These are phyloP conservation scores for Hyla sarda DNA, from an alignment of 2,113 vertebrate genomes.

Conservation along the genomic window DNA sequence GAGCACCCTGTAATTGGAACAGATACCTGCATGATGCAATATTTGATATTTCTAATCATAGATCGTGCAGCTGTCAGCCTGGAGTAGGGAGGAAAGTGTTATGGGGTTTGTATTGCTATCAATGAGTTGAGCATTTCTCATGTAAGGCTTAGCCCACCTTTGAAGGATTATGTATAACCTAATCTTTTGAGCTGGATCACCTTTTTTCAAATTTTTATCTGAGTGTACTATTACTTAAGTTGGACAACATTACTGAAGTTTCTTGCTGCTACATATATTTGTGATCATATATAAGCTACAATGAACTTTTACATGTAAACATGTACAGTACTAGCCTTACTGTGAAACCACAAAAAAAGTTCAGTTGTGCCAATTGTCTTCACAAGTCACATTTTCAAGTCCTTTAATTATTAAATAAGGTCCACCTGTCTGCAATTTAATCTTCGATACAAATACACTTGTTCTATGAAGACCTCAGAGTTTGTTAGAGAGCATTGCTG, in stretches of 20 bases:
- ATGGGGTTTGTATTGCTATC: background rate
- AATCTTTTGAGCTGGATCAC: background rate
- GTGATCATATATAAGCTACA: no score
- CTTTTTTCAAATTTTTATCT: background rate
- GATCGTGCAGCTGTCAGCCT: constrained; percentile 40
- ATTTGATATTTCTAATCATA: constrained; percentile 48
- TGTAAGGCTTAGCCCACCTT: background rate
- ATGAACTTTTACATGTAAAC: no score
- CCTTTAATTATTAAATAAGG: no score
- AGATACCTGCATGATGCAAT: constrained; percentile 15
- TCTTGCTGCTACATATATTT: background rate
- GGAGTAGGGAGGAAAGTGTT: background rate
- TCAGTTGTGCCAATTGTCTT: no score
- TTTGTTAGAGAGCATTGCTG: no score
- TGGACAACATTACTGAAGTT: background rate
- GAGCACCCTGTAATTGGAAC: constrained; percentile 25
- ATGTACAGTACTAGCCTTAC: no score
- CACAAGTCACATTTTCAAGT: no score
- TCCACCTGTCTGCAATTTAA: no score
- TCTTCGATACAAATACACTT: no score
- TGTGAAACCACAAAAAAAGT: no score
- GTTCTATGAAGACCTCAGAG: no score
- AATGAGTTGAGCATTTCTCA: background rate
- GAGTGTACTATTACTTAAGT: no score
- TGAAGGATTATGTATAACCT: background rate